phyloP scores from a whole-genome alignment of 2,888 invertebrate species.

The Ectobius pallidus region DNA sequence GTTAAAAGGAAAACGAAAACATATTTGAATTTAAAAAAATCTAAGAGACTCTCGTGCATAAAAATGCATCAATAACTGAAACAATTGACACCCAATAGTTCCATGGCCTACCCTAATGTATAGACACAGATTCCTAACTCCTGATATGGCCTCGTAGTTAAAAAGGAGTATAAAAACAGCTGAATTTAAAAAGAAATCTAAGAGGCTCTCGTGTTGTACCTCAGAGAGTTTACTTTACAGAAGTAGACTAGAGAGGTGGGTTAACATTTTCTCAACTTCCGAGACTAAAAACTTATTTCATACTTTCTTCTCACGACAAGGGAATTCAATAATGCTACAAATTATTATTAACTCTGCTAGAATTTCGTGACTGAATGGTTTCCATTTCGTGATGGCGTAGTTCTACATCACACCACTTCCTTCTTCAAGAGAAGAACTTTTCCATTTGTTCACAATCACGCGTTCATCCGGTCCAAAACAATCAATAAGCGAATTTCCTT shows the following conservation, averaged over 20 bases:
- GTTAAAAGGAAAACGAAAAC: too few species aligned
- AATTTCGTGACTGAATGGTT: constrained; percentile 22
- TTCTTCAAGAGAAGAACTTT: neutral
- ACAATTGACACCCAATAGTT: too few species aligned
- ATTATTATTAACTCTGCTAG: constrained; percentile 22
- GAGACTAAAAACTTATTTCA: neutral
- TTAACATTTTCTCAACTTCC: neutral
- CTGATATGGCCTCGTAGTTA: too few species aligned
- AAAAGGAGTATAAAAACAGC: too few species aligned
- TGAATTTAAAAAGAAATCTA: too few species aligned
- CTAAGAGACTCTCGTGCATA: too few species aligned
- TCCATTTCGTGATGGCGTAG: constrained; percentile 7
- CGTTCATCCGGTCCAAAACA: neutral
- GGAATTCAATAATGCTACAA: constrained; percentile 25
- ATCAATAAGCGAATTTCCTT: neutral
- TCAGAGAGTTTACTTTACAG: neutral
- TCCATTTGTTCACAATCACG: neutral
- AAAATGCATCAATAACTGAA: too few species aligned
- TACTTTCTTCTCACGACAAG: constrained; percentile 1
- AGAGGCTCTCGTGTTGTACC: too few species aligned
- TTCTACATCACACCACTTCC: constrained; percentile 1
- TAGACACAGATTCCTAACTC: too few species aligned
- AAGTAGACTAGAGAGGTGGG: neutral
- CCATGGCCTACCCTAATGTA: too few species aligned
- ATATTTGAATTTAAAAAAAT: too few species aligned